Percentiles rank a stretch among this genome's conserved stretches.
phyloP scores from a whole-genome alignment of 2,797 vertebrate genomes.

The Phaenicophaeus curvirostris region DNA sequence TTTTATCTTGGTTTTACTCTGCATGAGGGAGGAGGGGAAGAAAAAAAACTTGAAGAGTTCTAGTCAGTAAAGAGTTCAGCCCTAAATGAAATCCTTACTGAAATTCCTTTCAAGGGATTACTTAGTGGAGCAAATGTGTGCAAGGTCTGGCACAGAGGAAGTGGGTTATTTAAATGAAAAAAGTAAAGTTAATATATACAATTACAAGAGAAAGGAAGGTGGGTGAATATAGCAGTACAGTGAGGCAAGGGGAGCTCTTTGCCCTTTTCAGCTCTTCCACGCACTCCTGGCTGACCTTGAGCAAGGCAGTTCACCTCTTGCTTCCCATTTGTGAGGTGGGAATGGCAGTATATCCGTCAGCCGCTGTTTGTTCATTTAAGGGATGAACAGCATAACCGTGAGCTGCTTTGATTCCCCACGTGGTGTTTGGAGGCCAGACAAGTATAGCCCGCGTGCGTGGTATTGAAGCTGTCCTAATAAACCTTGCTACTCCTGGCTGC shows the following conservation, averaged over 20 bases:
- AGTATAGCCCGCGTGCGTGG: neutral
- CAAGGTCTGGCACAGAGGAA: neutral
- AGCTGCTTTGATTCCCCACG: neutral
- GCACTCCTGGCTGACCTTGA: neutral
- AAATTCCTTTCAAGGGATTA: neutral
- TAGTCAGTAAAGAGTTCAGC: neutral
- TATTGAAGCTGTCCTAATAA: neutral
- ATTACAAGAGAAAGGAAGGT: neutral
- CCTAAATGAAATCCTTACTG: neutral
- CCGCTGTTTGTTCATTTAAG: neutral
- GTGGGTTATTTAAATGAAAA: neutral
- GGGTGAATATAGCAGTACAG: neutral
- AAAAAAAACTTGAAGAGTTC: neutral
- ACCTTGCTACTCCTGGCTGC: neutral
- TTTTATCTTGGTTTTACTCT: neutral
- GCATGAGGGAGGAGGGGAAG: neutral
- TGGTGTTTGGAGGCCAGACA: neutral
- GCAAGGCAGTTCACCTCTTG: neutral
- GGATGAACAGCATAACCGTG: neutral
- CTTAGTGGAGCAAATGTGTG: neutral
- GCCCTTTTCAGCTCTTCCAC: neutral
- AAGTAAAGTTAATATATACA: neutral
- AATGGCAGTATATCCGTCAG: neutral
- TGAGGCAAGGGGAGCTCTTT: neutral
- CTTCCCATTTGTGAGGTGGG: neutral